Conservation (phyloP, 2,797 vertebrate species). For the Cirrhinus molitorella region DNA sequence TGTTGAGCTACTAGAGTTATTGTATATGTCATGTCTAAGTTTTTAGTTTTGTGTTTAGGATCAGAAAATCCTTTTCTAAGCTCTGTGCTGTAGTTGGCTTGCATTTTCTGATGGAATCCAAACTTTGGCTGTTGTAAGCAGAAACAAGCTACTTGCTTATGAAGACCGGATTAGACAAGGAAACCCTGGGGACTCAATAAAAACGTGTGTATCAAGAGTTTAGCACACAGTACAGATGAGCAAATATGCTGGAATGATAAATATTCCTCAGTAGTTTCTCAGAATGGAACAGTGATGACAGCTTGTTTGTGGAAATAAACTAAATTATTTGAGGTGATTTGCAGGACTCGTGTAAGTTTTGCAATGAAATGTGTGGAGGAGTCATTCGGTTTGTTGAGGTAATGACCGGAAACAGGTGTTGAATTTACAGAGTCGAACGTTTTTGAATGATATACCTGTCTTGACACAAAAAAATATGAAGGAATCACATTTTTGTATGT, state of each 20-base stretch:
- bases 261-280: not conserved
- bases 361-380: not conserved
- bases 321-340: not conserved
- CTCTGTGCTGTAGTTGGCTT: not conserved
- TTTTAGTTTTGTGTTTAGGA: too few relatives aligned
- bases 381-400: not conserved
- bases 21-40: too few relatives aligned
- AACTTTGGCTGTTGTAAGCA: not conserved
- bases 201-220: conserved; percentile 22
- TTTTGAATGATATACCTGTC: not conserved
- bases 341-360: not conserved
- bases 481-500: not conserved
- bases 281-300: not conserved
- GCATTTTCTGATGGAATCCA: conserved; percentile 8
- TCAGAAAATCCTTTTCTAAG: not conserved
- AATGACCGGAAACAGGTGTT: not conserved
- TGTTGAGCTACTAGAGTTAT: not conserved
- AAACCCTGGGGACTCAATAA: conserved; percentile 3
- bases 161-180: conserved; percentile 12
- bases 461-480: not conserved
- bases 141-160: conserved; percentile 9
- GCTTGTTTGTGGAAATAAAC: conserved; percentile 2
- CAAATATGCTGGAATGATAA: conserved; percentile 4
- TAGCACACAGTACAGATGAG: conserved; percentile 3
- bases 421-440: not conserved